Percentiles rank a stretch among this genome's conserved stretches.
phyloP scores from a whole-genome alignment of 2,888 invertebrate species.

The Tuta absoluta region DNA sequence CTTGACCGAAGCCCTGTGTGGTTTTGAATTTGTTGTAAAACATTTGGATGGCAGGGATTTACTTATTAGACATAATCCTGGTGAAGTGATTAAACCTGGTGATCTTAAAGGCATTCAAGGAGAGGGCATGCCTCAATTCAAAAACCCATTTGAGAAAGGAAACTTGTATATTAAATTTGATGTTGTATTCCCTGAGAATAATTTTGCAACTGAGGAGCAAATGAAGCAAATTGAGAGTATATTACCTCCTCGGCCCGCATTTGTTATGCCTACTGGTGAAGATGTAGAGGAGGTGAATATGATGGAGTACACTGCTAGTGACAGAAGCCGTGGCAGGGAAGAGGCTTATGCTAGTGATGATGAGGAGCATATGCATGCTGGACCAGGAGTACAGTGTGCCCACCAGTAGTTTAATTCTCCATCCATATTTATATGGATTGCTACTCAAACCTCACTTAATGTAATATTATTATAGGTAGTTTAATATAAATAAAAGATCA shows the following conservation, averaged over 20 bases:
- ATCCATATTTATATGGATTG: slow-evolving; percentile 39
- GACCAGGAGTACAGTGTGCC: slow-evolving; percentile 88
- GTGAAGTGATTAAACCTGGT: slow-evolving; percentile 92
- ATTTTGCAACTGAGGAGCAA: slow-evolving; percentile 87
- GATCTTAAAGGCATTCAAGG: slow-evolving; percentile 88
- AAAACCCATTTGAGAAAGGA: slow-evolving; percentile 92
- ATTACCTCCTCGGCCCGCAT: slow-evolving; percentile 86
- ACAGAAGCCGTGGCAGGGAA: slow-evolving; percentile 78
- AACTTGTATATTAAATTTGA: slow-evolving; percentile 93
- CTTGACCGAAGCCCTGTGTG: slow-evolving; percentile 94
- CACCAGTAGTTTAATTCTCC: slow-evolving; percentile 85
- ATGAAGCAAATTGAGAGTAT: slow-evolving; percentile 86
- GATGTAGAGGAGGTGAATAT: slow-evolving; percentile 93
- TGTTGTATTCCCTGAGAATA: slow-evolving; percentile 90
- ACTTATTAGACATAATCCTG: slow-evolving; percentile 88
- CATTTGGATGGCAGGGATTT: slow-evolving; percentile 94
- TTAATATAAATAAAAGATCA: slow-evolving; percentile 58
- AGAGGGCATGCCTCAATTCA: slow-evolving; percentile 95
- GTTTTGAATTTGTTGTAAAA: slow-evolving; percentile 90
- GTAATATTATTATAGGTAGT: slow-evolving; percentile 71
- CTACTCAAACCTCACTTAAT: slow-evolving; percentile 69
- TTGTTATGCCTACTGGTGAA: slow-evolving; percentile 88
- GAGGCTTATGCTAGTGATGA: slow-evolving; percentile 88
- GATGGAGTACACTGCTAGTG: slow-evolving; percentile 86
- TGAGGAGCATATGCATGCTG: slow-evolving; percentile 79